Evolutionary conservation across 2,113 vertebrate species (phyloP), one percentile per base, ranked within the genome.

Genomic region (Thinocorus orbignyianus): DNA sequence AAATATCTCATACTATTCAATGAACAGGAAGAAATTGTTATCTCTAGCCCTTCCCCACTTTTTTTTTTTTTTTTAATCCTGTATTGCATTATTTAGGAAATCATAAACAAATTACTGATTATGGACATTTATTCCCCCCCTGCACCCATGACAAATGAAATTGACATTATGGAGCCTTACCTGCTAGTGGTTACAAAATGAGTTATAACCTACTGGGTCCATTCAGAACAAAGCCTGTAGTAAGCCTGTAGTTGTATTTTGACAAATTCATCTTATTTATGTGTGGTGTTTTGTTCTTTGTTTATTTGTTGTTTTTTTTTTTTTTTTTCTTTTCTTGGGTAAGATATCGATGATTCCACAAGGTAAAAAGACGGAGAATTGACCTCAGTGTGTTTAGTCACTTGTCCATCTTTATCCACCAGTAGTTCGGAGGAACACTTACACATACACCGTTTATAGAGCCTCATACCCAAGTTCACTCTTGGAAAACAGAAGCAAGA

Each of bases 91-190:
- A 61, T 85, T 66, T 22, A 25, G 80, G 57, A 61, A 76, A 88
- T 88, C 44, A 73, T 86, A 76, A 94, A 76, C 37, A 76, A 80
- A 76, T 86, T 13, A 33, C 46, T 60, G 60, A 12, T 80, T 93
- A 86, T 73, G 23, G 66, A 10, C 46, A 70, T 94, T 91, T 92
- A 81, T 81, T 80, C 26, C 37, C 10, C 26, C 16, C 9, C 23
- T 76, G 41, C 33, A 87, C 20, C 49, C n/a, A 23, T 83, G 71
- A 90, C 42, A 90, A 90, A 95, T 94, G 60, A 82, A 49, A 73
- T 39, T 60, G 87, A 80, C 42, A 16, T 76, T 85, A 39, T 58
- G 18, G 30, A 28, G 85, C 44, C 64, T 90, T 44, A 93, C 74
- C n/a, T 44, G 13, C 7, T 58, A 46, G 65, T 54, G 62, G 54